Base-by-base conservation (phyloP, 2,797 vertebrate genomes). In the Eutrigla gurnardus region DNA sequence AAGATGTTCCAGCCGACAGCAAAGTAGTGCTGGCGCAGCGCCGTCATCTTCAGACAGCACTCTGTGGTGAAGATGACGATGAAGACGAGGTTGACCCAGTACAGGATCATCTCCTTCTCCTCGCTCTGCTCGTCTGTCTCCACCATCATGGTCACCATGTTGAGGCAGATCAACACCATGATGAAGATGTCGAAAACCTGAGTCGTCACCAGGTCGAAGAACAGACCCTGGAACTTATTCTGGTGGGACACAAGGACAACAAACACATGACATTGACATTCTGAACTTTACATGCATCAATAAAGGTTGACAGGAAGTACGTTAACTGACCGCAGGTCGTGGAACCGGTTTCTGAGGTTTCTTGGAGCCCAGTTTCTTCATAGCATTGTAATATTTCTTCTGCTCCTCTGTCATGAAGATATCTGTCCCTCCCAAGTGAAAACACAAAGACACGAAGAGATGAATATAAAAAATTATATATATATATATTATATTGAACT, bases 131-230 rank as follows among this genome's bases (percentile, higher is more conserved):
- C 95, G 0, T 98, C 97, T 0, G 98, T 99, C 92, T 99, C 98
- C 32, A 98, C 95, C 98, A 98, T 99, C 98, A 99, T 98, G 11
- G 97, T 98, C 77, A 99, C 93, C 98, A 99, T 98, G 91, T 99
- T 99, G 49, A 99, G 96, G 78, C 97, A 98, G 84, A 99, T 99
- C 82, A 99, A 83, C 65, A 96, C 94, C 98, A 99, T 99, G 90
- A 99, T 98, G 49, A 94, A 88, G 88, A 99, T 96, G 88, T 99
- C 98, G 6, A 99, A 99, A 25, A 92, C 89, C 93, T 98, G 97
- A 75, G 94, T 93, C 8, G 93, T 97, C 67, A 99, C 96, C 0
- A 98, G 87, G 92, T 99, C 98, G 2, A 96, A 99, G 37, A 98
- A 94, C 82, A 96, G 39, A 78, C 93, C 97, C 93, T 98, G 97